Evolutionary conservation across 2,113 vertebrate species (phyloP).

Genomic region (Xenopus borealis): DNA sequence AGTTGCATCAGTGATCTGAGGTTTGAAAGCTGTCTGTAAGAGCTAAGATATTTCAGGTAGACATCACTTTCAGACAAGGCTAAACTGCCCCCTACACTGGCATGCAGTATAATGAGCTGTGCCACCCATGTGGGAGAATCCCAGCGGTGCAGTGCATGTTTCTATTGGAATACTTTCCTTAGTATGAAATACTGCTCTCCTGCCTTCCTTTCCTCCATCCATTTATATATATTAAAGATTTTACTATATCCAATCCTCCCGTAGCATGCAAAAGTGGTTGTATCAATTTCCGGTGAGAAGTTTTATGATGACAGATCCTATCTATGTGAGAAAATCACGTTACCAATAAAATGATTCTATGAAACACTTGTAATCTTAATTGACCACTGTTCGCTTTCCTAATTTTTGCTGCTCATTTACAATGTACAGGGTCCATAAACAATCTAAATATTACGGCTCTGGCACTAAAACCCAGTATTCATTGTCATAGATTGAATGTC

Average conservation of each 20-base stretch:
- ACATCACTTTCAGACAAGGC: too few relatives aligned
- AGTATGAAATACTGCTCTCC: not conserved
- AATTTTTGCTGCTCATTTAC: constrained; percentile 20
- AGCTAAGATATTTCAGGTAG: too few relatives aligned
- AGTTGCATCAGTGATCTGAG: too few relatives aligned
- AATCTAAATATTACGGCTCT: constrained; percentile 26
- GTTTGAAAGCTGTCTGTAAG: too few relatives aligned
- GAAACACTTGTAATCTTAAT: constrained; percentile 11
- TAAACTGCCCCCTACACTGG: too few relatives aligned
- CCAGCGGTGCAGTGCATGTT: too few relatives aligned
- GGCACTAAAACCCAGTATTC: constrained; percentile 23
- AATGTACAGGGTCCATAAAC: constrained; percentile 31
- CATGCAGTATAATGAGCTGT: too few relatives aligned
- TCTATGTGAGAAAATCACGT: constrained; percentile 9
- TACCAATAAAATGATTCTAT: constrained; percentile 12
- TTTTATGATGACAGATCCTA: constrained; percentile 2
- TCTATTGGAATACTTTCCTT: too few relatives aligned
- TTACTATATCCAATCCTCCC: not conserved
- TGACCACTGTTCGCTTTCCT: constrained; percentile 3
- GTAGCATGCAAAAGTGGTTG: not conserved
- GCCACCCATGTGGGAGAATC: too few relatives aligned
- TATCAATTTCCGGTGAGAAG: not conserved
- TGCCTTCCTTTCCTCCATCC: not conserved
- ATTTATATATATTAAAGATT: not conserved
- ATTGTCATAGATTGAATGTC: constrained; percentile 44